Base-by-base conservation (phyloP, 2,797 vertebrate genomes). In the Mastacembelus armatus region DNA sequence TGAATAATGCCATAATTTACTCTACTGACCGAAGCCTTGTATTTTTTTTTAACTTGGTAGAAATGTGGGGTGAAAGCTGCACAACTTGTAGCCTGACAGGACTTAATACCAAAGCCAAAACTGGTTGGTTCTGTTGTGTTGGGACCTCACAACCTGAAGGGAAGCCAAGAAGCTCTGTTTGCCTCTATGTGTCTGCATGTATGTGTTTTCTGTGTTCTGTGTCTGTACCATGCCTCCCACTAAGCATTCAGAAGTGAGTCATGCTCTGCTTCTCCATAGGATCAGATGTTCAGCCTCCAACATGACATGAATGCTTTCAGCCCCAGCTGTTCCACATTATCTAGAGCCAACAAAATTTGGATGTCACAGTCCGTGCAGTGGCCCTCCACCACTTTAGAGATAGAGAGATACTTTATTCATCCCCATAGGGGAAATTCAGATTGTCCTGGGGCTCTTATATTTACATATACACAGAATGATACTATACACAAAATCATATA, bases 201-300 rank as follows among this genome's bases (percentile, higher is more conserved):
- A 45, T 58, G 52, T 70, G 63, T 74, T 62, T 66, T 67, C 47
- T 52, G 42, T 80, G 64, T 75, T 86, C 77, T 81, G 77, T 71
- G 45, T 78, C 74, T 9, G 55, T 51, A 5, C 42, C 7, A 15
- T 3, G 15, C 60, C 63, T 77, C 81, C 71, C 56, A 50, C 71
- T 63, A 78, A 83, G 85, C 75, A 71, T 83, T 83, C 73, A 80
- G 65, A 36, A 16, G 56, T 86, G 87, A 80, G 67, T 90, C 85
- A 85, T 78, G 64, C 22, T 7, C 58, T 4, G 65, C 80, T 70
- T 72, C 71, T 75, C 78, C 78, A 79, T 79, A 81, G 77, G 77
- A 74, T 85, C 77, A 78, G 75, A 80, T 84, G 80, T 80, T 74
- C 54, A 77, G 81, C 72, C 80, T 81, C 70, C 78, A 78, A 77